Evolutionary conservation across 2,113 vertebrate species (phyloP), one percentile per base, ranked within the genome.

Genomic region (Oncorhynchus clarkii): DNA sequence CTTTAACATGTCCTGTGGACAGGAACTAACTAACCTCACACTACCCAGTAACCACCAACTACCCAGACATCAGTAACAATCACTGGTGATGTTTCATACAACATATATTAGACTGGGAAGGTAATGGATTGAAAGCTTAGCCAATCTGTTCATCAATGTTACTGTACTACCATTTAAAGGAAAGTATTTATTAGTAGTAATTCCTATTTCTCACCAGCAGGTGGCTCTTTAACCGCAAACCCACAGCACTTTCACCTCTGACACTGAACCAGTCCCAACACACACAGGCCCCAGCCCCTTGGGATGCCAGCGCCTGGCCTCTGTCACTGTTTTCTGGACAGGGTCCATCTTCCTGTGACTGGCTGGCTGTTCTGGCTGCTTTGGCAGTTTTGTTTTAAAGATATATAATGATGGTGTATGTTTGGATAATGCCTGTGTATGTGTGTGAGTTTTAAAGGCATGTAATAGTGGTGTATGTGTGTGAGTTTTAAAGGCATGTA

Each of bases 151-250:
- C n/a, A 4, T 60, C 59, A n/a, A 20, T 14, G 16, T 60, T 22
- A 22, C 59, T 60, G 51, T 57, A 60, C 5, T 14, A 60, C 59
- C 11, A 51, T 51, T 51, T 51, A 4, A 51, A 1, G 14, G 49
- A 51, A 11, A 13, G 49, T 51, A 14, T 51, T 51, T 14, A 11
- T 51, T 5, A 34, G 67, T 45, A n/a, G 16, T 16, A 18, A 68
- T 57, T 3, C 26, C 29, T 24, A 49, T 45, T 5, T 80, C 12
- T 69, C 71, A 70, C 85, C 90, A 89, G 88, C 60, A 90, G 90
- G 83, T 86, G 90, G 88, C 86, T 29, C 70, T 81, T 86, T 85
- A 82, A 79, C 79, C 79, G 76, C 45, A 59, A 22, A 70, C 48
- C 12, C 9, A 20, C 31, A 68, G 65, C 4, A 18, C 20, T 59